phyloP scores from a whole-genome alignment of 53 echinoderm and acorn worm species.

The Glandiceps talaboti region DNA sequence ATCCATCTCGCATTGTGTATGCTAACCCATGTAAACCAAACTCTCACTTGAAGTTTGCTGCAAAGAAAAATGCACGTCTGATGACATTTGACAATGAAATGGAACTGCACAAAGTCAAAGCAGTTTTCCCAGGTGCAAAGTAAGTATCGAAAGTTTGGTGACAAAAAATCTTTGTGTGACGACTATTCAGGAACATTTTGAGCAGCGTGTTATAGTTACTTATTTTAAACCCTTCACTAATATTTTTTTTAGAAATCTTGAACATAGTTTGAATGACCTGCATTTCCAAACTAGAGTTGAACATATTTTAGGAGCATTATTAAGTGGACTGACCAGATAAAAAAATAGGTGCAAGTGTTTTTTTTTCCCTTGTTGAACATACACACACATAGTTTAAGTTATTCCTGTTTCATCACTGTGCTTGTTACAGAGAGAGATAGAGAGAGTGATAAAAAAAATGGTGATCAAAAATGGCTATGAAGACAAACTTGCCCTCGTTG shows the following conservation, averaged over 20 bases:
- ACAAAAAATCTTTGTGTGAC: too few relatives aligned
- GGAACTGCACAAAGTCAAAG: conserved; percentile 76
- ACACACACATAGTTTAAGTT: too few relatives aligned
- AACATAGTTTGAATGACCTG: too few relatives aligned
- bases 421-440: too few relatives aligned
- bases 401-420: too few relatives aligned
- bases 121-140: conserved; percentile 50
- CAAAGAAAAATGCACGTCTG: conserved; percentile 40
- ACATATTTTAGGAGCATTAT: too few relatives aligned
- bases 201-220: background rate
- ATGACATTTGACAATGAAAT: conserved; percentile 98
- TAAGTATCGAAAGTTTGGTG: too few relatives aligned
- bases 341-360: too few relatives aligned
- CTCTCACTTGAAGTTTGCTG: conserved; percentile 72
- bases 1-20: conserved; percentile 81
- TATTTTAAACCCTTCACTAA: background rate
- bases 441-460: too few relatives aligned
- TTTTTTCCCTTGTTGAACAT: too few relatives aligned
- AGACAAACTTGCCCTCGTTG: conserved; percentile 2
- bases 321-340: too few relatives aligned
- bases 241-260: conserved; percentile 1
- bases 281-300: too few relatives aligned
- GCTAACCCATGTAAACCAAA: conserved; percentile 98
- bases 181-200: background rate
- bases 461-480: conserved; percentile 8